These are phyloP conservation scores for Corvus hawaiiensis DNA, from an alignment of 2,113 vertebrate genomes.

Conservation along the genomic window DNA sequence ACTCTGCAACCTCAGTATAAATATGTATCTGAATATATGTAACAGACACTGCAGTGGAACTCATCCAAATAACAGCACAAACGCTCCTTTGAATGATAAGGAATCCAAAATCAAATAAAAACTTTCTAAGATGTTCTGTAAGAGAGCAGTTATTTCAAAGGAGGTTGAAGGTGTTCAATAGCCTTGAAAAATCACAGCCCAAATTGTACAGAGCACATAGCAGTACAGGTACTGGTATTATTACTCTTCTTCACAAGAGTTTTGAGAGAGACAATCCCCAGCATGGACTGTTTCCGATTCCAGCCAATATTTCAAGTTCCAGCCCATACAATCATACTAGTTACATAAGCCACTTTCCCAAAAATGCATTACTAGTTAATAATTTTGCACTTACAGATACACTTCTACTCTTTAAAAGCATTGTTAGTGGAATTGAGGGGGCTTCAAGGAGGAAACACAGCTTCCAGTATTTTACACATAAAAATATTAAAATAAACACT, in stretches of 20 bases:
- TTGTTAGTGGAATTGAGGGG: not conserved
- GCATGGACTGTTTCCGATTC: not conserved
- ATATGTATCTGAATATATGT: not conserved
- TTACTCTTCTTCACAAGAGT: not conserved
- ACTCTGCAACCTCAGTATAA: not conserved
- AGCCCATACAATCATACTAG: not conserved
- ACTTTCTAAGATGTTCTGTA: not conserved
- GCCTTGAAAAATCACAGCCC: not conserved
- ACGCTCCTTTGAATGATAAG: not conserved
- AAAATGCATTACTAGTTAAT: not conserved
- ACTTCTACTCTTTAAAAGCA: not conserved
- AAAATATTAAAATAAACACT: not conserved
- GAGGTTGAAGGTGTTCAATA: not conserved
- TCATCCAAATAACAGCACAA: not conserved
- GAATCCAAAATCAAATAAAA: not conserved
- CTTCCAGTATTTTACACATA: not conserved
- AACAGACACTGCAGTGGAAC: not conserved
- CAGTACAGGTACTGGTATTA: not conserved
- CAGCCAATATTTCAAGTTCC: not conserved
- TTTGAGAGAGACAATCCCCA: not conserved
- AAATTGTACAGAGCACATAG: not conserved
- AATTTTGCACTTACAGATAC: not conserved
- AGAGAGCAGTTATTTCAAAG: not conserved
- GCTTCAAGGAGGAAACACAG: not conserved
- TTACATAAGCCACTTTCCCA: not conserved